Percentiles rank a stretch among this genome's conserved stretches.
Evolutionary conservation across 1,140 invertebrate genomes (phyloP).

Genomic region (Drosophila gunungcola): DNA sequence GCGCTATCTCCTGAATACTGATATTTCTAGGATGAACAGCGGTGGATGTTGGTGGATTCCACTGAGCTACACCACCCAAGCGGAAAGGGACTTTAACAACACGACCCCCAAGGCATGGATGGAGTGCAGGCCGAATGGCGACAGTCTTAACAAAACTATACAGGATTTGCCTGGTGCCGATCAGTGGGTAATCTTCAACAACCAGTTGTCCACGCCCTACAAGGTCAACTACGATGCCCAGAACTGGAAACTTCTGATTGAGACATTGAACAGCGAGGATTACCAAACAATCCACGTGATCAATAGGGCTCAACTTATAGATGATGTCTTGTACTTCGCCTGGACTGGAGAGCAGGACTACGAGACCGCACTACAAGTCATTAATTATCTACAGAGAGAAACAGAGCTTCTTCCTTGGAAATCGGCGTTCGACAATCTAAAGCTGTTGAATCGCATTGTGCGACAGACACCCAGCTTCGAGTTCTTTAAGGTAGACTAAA

Average conservation of each 20-base stretch:
- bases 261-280: slow-evolving; percentile 86
- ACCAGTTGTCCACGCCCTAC: slow-evolving; percentile 88
- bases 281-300: slow-evolving; percentile 87
- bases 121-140: slow-evolving; percentile 73
- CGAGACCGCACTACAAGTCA: slow-evolving; percentile 82
- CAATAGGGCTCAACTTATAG: slow-evolving; percentile 92
- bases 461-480: slow-evolving; percentile 85
- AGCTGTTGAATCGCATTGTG: slow-evolving; percentile 85
- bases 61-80: slow-evolving; percentile 87
- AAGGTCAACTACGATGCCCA: slow-evolving; percentile 90
- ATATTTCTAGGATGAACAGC: neutral
- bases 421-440: slow-evolving; percentile 62
- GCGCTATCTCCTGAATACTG: slow-evolving; percentile 11
- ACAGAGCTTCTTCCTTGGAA: slow-evolving; percentile 88
- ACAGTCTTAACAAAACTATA: slow-evolving; percentile 56
- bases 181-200: slow-evolving; percentile 88
- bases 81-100: slow-evolving; percentile 86
- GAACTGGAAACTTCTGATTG: slow-evolving; percentile 88
- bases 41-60: slow-evolving; percentile 86
- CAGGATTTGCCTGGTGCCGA: slow-evolving; percentile 47
- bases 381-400: slow-evolving; percentile 88
- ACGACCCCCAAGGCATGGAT: slow-evolving; percentile 88
- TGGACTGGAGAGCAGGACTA: slow-evolving; percentile 89
- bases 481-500: slow-evolving; percentile 85
- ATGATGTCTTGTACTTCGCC: slow-evolving; percentile 91